Conservation (phyloP, 2,888 invertebrate species). For the Taenaris catops region DNA sequence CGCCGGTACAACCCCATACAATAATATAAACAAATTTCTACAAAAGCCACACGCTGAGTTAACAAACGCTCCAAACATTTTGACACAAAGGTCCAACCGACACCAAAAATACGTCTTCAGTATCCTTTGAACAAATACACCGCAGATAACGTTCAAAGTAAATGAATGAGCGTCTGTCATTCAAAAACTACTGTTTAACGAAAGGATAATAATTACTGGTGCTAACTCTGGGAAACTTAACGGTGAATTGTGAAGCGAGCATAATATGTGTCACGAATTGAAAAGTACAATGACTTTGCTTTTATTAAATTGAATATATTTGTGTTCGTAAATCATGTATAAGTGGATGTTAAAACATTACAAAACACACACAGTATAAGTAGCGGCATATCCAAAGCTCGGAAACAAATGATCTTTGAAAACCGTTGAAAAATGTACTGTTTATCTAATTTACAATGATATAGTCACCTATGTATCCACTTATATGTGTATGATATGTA, state of each 20-base stretch:
- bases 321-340: too few species aligned
- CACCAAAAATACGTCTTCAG: slow-evolving; percentile 36
- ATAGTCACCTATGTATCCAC: too few species aligned
- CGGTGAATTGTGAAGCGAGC: slow-evolving; percentile 11
- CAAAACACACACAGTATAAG: too few species aligned
- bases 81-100: slow-evolving; percentile 38
- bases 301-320: background rate
- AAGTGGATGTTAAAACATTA: too few species aligned
- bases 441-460: too few species aligned
- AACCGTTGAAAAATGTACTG: too few species aligned
- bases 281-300: slow-evolving; percentile 18
- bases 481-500: too few species aligned
- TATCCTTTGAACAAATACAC: slow-evolving; percentile 27
- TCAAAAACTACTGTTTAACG: slow-evolving; percentile 24
- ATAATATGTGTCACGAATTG: slow-evolving; percentile 2
- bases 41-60: slow-evolving; percentile 41
- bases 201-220: slow-evolving; percentile 18
- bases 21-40: slow-evolving; percentile 5
- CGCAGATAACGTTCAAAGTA: slow-evolving; percentile 20
- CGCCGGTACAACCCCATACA: too few species aligned
- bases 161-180: slow-evolving; percentile 20
- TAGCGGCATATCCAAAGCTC: too few species aligned
- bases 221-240: slow-evolving; percentile 10
- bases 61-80: slow-evolving; percentile 49
- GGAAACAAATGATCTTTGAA: too few species aligned